Conservation (phyloP, 2,888 invertebrate species). For the Omphaloscelis lunosa region DNA sequence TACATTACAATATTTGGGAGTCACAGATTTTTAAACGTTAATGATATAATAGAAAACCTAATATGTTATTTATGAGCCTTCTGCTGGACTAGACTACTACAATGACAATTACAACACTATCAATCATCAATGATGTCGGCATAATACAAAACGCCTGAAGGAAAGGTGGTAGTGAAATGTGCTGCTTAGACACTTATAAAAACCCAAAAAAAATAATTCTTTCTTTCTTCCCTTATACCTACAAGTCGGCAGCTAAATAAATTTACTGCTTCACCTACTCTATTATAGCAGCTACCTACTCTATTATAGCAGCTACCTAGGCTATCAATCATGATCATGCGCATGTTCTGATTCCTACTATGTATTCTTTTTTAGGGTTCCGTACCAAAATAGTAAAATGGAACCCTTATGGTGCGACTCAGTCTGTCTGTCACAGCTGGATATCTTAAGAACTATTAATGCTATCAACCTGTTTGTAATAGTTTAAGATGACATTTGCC, state of each 20-base stretch:
- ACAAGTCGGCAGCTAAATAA: neutral
- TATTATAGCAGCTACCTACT: too few relatives aligned
- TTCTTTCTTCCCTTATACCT: too few relatives aligned
- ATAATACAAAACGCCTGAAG: conserved; percentile 23
- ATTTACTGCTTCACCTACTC: neutral
- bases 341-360: conserved; percentile 14
- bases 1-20: neutral
- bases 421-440: too few relatives aligned
- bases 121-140: neutral
- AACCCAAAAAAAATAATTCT: too few relatives aligned
- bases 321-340: neutral
- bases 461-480: too few relatives aligned
- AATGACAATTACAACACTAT: neutral
- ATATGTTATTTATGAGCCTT: neutral
- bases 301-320: neutral
- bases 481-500: too few relatives aligned
- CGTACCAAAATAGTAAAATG: too few relatives aligned
- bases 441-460: too few relatives aligned
- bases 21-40: neutral
- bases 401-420: too few relatives aligned
- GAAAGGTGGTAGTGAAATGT: neutral
- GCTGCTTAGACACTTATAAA: neutral
- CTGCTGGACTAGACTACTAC: neutral
- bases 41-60: neutral
- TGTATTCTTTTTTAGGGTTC: neutral